Conservation (phyloP, 2,113 vertebrate genomes). For the Catharus minimus region DNA sequence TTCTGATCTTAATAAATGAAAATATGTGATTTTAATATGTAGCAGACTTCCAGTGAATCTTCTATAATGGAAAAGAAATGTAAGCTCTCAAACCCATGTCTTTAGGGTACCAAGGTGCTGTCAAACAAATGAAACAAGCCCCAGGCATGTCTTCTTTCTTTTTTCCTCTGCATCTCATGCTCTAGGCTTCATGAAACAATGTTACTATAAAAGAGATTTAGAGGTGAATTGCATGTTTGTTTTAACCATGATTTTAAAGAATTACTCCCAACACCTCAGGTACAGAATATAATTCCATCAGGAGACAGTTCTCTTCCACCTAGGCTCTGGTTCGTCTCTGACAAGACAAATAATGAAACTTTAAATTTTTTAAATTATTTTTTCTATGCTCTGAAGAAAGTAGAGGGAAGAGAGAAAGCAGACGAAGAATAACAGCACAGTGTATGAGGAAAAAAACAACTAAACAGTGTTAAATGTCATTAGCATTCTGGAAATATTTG, state of each 20-base stretch:
- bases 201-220: not conserved
- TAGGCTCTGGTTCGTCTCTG: not conserved
- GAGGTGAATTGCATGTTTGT: not conserved
- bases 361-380: not conserved
- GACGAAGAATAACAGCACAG: not conserved
- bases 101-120: not conserved
- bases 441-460: not conserved
- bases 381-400: not conserved
- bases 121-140: not conserved
- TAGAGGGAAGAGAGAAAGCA: not conserved
- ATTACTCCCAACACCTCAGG: not conserved
- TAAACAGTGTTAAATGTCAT: not conserved
- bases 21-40: not conserved
- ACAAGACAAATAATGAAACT: not conserved
- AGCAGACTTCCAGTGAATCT: not conserved
- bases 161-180: not conserved
- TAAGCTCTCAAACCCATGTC: not conserved
- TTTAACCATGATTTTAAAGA: not conserved
- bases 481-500: conserved; percentile 39
- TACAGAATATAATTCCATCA: not conserved
- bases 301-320: not conserved
- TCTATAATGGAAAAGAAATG: not conserved
- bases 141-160: not conserved
- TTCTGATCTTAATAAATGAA: not conserved
- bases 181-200: not conserved